Evolutionary conservation across 2,113 vertebrate genomes (phyloP), one percentile per base, ranked within the genome.

Genomic region (Dicrurus megarhynchus): DNA sequence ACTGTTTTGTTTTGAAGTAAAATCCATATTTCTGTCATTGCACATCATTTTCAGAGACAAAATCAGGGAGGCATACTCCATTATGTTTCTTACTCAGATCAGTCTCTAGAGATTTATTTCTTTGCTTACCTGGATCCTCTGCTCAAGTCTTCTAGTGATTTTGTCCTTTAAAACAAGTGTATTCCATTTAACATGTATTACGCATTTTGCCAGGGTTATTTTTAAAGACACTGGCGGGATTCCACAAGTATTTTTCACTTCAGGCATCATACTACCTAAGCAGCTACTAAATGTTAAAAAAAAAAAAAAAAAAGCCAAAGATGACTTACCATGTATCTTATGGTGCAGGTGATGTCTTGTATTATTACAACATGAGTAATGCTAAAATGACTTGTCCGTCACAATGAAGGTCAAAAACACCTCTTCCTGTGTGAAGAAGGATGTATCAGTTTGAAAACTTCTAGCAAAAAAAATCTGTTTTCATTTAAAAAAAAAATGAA

Each of bases 401-500:
- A 78, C 33, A 3, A 90, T 2, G 37, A 50, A 59, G 86, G 41
- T 93, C 46, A 84, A 74, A 93, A 92, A 16, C 73, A 87, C 93
- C 68, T 93, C 96, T 95, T 97, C 96, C 95, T 96, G 94, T 85
- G 39, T 44, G 60, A 93, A 89, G 86, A 81, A 90, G 64, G 91
- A 90, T 95, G 93, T 87, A 74, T 42, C 67, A 35, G 42, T 69
- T 70, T 84, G 73, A 92, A 95, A 87, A 78, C 44, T 63, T 92
- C 35, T 52, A 92, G 76, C 93, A 89, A 95, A 86, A 78, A 90
- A 76, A 32, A 70, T 41, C 30, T 90, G 76, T 80, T 93, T 49
- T 84, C 39, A 44, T 70, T 84, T 22, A 1, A 57, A 87, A 89
- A 87, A 86, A 91, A 78, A 69, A 53, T 22, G 57, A 85, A 83